These are phyloP conservation scores for Solenodon paradoxus DNA, from an alignment of 2,113 vertebrate genomes.

Conservation along the genomic window DNA sequence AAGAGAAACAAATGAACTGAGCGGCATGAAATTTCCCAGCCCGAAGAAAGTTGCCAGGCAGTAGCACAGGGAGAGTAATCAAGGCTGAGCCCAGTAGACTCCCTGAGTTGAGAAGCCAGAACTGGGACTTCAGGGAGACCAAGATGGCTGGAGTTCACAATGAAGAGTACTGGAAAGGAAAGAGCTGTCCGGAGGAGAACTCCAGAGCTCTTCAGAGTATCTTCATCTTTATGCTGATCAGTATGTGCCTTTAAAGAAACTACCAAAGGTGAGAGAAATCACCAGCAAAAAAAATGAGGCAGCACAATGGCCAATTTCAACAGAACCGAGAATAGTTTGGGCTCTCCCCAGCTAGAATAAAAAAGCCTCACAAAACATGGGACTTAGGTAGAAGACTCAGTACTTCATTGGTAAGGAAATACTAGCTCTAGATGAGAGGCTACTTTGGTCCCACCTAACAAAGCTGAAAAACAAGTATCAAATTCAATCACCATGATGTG, in stretches of 20 bases:
- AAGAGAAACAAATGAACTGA: background rate
- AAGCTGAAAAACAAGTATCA: background rate
- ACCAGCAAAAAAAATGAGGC: background rate
- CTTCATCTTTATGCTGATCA: background rate
- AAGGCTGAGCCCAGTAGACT: background rate
- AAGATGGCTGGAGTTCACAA: background rate
- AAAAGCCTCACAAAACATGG: background rate
- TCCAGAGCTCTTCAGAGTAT: background rate
- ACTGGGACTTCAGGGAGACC: background rate
- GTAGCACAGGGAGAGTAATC: accelerated
- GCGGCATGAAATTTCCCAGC: too few species aligned
- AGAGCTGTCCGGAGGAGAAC: background rate
- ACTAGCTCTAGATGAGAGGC: background rate
- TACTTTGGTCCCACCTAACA: background rate
- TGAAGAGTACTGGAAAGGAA: background rate
- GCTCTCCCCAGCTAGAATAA: background rate
- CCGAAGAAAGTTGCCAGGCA: background rate
- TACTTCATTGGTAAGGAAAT: background rate
- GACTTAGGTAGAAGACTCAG: background rate
- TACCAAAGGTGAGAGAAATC: background rate
- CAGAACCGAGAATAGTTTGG: background rate
- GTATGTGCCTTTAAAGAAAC: background rate
- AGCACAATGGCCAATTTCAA: background rate
- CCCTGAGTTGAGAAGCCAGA: too few species aligned
- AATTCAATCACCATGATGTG: too few species aligned